Base-by-base conservation (phyloP, 2,888 invertebrate genomes). In the Gymnoscelis rufifasciata region DNA sequence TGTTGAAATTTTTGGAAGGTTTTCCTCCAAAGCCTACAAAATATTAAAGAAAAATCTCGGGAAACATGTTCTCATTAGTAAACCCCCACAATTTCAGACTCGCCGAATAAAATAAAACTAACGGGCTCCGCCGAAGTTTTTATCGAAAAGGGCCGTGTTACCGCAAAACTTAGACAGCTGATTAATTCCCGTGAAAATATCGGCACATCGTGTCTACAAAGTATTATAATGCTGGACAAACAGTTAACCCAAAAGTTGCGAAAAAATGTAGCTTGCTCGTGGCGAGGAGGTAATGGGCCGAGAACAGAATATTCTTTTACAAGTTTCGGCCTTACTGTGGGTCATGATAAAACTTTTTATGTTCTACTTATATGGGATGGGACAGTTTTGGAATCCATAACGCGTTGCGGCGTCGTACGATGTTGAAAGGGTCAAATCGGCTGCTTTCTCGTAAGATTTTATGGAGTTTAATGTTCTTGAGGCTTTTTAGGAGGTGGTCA, bases 271-370 rank as follows among this genome's bases (percentile, higher is more conserved):
- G 55, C 61, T 59, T 55, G 47, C 61, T 56, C 62, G 43, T 64
- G 59, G 57, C 59, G 56, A 31, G 43, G 60, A 68, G 67, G 78
- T 83, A 86, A 87, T 86, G 83, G 78, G 50, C 70, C 82, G 77
- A 68, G 63, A 61, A 72, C 74, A 64, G 76, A 74, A 77, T 76
- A 76, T 76, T 75, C 75, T 81, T 74, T 68, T 65, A 68, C 71
- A 83, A 83, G 74, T 82, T 79, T 67, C 59, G 59, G 64, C 65
- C 62, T 38, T 66, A 72, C 79, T 74, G 73, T 66, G 68, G 68
- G 68, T 64, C 66, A 74, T 78, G 80, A 84, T 82, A 82, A 82
- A 86, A 86, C 72, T 86, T 87, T 84, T 82, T 83, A 84, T 82
- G 78, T 74, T 71, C 74, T 76, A 73, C 73, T 82, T 78, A 81